These are phyloP conservation scores for Harpegnathos saltator DNA, from an alignment of 1,140 invertebrate species.

Conservation along the genomic window DNA sequence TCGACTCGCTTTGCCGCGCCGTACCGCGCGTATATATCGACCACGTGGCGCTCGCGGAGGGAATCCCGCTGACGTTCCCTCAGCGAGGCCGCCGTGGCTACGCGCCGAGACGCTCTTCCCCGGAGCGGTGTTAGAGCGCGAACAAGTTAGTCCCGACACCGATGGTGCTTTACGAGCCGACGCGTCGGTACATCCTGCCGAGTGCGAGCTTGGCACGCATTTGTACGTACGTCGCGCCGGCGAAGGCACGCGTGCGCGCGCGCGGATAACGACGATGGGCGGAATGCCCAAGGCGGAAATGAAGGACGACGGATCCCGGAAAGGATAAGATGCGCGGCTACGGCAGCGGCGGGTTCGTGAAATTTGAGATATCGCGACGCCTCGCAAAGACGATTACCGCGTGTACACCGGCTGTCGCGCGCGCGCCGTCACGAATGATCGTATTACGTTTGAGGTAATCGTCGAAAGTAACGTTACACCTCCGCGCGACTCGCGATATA, in stretches of 20 bases:
- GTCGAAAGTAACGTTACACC: slow-evolving; percentile 68
- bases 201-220: slow-evolving; percentile 1
- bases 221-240: slow-evolving; percentile 6
- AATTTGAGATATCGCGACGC: slow-evolving; percentile 62
- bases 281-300: neutral
- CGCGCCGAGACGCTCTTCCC: slow-evolving; percentile 49
- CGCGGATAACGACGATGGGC: slow-evolving; percentile 26
- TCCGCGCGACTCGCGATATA: slow-evolving; percentile 20
- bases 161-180: slow-evolving; percentile 61
- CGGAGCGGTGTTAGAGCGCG: slow-evolving; percentile 63
- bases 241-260: too few relatives aligned
- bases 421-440: slow-evolving; percentile 65
- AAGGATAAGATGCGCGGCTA: neutral
- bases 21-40: neutral
- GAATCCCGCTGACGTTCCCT: slow-evolving; percentile 55
- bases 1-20: neutral
- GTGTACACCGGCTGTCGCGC: slow-evolving; percentile 53
- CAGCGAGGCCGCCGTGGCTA: slow-evolving; percentile 8
- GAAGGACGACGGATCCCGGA: neutral
- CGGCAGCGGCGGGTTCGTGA: slow-evolving; percentile 51
- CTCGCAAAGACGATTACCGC: slow-evolving; percentile 61
- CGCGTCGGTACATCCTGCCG: slow-evolving; percentile 41
- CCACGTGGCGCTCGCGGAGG: slow-evolving; percentile 49
- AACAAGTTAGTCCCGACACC: slow-evolving; percentile 63
- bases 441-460: slow-evolving; percentile 68